These are phyloP conservation scores for Andricus quercusramuli DNA, from an alignment of 2,888 invertebrate genomes.

Conservation along the genomic window DNA sequence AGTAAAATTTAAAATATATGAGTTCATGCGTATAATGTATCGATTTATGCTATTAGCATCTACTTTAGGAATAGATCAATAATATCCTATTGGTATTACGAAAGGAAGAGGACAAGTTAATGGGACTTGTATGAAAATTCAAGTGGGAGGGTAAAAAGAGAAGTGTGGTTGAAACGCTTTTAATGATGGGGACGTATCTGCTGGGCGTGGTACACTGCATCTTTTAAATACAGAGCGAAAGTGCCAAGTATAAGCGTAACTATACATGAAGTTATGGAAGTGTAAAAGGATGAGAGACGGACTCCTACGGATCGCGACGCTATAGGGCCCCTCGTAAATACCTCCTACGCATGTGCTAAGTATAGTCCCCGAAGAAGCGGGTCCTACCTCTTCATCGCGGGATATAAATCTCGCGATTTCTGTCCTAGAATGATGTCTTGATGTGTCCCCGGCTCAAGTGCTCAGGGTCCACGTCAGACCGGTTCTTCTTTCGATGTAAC, in stretches of 20 bases:
- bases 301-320: constrained; percentile 66
- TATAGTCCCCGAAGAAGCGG: constrained; percentile 52
- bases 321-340: constrained; percentile 67
- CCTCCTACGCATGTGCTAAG: constrained; percentile 64
- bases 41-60: neutral
- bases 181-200: constrained; percentile 33
- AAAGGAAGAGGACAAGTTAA: constrained; percentile 1
- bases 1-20: neutral
- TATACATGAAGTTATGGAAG: neutral
- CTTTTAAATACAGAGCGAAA: constrained; percentile 38
- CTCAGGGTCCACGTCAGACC: constrained; percentile 9
- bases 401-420: constrained; percentile 63
- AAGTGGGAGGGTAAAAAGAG: constrained; percentile 19
- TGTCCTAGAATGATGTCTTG: constrained; percentile 69
- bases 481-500: neutral
- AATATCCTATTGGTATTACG: neutral
- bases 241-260: constrained; percentile 23
- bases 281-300: constrained; percentile 46
- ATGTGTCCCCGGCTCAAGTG: constrained; percentile 56
- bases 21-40: neutral
- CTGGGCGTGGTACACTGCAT: constrained; percentile 10
- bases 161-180: constrained; percentile 19
- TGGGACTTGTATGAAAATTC: constrained; percentile 18
- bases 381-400: constrained; percentile 60
- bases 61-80: neutral